Base-by-base conservation (phyloP, 2,888 invertebrate genomes). In the Odontomyia ornata region DNA sequence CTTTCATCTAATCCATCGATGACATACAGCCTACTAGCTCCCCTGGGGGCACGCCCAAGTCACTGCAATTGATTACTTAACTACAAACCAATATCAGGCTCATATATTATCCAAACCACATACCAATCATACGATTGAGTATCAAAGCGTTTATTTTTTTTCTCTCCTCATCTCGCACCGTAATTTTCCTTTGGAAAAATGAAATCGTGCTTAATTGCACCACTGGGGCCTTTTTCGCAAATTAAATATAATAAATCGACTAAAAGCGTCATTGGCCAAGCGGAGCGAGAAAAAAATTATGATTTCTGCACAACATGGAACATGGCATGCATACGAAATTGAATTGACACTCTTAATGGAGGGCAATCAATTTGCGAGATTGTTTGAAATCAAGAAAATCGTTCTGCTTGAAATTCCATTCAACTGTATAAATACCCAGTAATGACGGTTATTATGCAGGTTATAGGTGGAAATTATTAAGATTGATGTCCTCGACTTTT, bases 321-420 rank as follows among this genome's bases (percentile, higher is more conserved):
- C 75, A 69, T 28, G 76, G 77, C 27, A 76, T 77, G 77, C 77
- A 77, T 77, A 77, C 71, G 56, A 77, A 76, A 77, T 77, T 30
- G 64, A 77, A 77, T 77, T 75, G 77, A 77, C 77, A 77, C 77
- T 77, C 71, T 28, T 77, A 77, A 77, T 76, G 52, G 64, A 75
- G 25, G 77, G 71, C 77, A 77, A 76, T 76, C 77, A 76, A 76
- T 77, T 76, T 52, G 30, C 52, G 36, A 73, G 57, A 73, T 73
- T 57, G 73, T 60, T 73, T 18, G 57, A 60, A 73, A 57, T 73
- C 57, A 36, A 36, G 36, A 73, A 57, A 73, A 57, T 69, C 43
- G 69, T 27, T 69, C 23, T 23, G 18, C 11, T 46, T 21, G 69
- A 47, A 69, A 25, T 69, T 47, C 47, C 69, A 25, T 13, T 25